phyloP scores from a whole-genome alignment of 2,113 vertebrate species.

The Malurus cyaneus region DNA sequence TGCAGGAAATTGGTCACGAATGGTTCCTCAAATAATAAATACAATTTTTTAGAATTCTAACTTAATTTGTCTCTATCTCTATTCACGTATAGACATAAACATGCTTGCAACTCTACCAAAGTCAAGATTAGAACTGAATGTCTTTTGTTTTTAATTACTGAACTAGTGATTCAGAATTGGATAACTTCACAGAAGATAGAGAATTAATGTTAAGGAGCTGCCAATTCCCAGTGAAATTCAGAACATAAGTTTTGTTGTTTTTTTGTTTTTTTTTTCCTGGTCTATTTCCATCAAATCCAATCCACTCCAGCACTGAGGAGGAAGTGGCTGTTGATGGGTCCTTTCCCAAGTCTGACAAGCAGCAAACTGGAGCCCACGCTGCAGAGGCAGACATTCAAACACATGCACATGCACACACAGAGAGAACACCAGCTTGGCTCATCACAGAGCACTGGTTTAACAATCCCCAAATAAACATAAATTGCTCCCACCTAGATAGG shows the following conservation, averaged over 20 bases:
- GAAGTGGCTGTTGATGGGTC: background rate
- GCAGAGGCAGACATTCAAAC: background rate
- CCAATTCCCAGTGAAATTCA: background rate
- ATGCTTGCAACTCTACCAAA: background rate
- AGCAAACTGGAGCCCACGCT: background rate
- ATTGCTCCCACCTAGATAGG: background rate
- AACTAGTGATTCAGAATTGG: background rate
- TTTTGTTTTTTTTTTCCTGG: background rate
- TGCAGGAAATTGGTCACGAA: background rate
- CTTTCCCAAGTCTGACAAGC: background rate
- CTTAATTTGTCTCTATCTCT: background rate
- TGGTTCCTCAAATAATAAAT: background rate
- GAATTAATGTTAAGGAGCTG: background rate
- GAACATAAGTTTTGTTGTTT: accelerated
- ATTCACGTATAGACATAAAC: background rate
- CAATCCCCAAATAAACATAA: background rate
- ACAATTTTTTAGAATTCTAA: background rate
- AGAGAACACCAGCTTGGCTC: background rate
- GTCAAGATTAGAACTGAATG: background rate
- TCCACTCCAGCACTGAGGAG: accelerated
- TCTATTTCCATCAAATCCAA: background rate
- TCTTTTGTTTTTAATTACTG: background rate
- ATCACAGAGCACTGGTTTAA: background rate
- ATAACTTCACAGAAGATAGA: background rate
- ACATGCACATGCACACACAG: too few species aligned